A percentile compares a stretch with the other conserved stretches of the same genome.
These are phyloP conservation scores for Cygnus buccinator DNA, from an alignment of 2,113 vertebrate genomes.

Conservation along the genomic window DNA sequence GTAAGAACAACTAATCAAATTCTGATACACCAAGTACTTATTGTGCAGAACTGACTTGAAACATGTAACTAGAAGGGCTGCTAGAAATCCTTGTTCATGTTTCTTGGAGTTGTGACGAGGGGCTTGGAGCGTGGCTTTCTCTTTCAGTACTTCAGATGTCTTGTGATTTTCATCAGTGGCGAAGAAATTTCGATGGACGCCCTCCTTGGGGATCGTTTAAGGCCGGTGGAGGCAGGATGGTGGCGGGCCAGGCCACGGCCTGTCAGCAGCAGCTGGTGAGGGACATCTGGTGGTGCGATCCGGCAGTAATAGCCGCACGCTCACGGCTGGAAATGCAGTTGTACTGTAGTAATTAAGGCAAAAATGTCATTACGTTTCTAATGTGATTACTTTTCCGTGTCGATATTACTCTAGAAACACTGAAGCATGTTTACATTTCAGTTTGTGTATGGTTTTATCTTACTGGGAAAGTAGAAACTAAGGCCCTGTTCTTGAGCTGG, in stretches of 20 bases:
- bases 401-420: background rate
- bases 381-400: background rate
- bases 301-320: slow-evolving; percentile 11
- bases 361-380: background rate
- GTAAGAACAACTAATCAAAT: background rate
- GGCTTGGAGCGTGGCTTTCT: background rate
- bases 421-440: background rate
- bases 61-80: background rate
- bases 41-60: background rate
- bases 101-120: background rate
- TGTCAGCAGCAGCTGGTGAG: slow-evolving; percentile 40
- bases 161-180: background rate
- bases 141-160: background rate
- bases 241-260: background rate
- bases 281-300: slow-evolving; percentile 74
- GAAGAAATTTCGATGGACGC: background rate
- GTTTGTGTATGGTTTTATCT: background rate
- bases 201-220: background rate
- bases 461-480: background rate
- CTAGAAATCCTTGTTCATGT: background rate
- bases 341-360: background rate
- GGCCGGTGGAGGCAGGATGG: background rate
- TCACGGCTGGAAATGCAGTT: background rate
- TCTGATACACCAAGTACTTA: background rate
- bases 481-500: background rate